Percentiles rank a stretch among this genome's conserved stretches.
Evolutionary conservation across 2,797 vertebrate genomes (phyloP).

Genomic region (Merluccius polli): DNA sequence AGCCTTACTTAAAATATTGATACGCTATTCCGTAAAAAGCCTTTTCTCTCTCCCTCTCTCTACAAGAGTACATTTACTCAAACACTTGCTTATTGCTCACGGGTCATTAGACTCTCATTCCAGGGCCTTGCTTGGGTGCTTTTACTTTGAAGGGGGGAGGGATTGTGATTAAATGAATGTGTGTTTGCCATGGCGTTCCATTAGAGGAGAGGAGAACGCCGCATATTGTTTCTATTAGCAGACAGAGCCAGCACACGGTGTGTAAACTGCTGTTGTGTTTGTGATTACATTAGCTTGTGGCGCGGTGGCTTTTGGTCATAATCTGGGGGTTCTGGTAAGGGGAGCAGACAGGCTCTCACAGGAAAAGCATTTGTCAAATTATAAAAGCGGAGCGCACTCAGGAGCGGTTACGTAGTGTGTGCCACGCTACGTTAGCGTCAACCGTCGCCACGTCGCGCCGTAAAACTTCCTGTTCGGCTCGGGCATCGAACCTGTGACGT

Average conservation of each 20-base stretch:
- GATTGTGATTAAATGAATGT: conserved; percentile 84
- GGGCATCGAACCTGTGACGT: conserved; percentile 51
- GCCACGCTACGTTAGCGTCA: conserved; percentile 63
- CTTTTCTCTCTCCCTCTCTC: conserved; percentile 57
- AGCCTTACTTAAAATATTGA: conserved; percentile 99
- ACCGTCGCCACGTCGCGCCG: conserved; percentile 54
- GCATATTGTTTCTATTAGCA: conserved; percentile 63
- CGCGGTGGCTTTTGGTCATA: conserved; percentile 67
- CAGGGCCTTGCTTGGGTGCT: conserved; percentile 76
- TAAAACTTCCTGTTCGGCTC: conserved; percentile 45
- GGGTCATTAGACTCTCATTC: conserved; percentile 95
- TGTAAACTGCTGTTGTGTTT: conserved; percentile 70
- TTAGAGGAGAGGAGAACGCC: conserved; percentile 57
- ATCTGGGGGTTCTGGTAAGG: conserved; percentile 63
- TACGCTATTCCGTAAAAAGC: conserved; percentile 94
- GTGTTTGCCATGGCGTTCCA: conserved; percentile 73
- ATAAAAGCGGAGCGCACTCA: conserved; percentile 54
- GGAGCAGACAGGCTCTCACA: conserved; percentile 58
- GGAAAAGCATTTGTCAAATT: conserved; percentile 66
- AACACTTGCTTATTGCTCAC: conserved; percentile 97
- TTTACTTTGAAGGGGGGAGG: conserved; percentile 78
- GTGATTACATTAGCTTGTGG: conserved; percentile 74
- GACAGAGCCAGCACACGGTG: conserved; percentile 53
- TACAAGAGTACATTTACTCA: conserved; percentile 85
- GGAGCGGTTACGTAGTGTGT: conserved; percentile 55